Percentiles rank a stretch among this genome's conserved stretches.
These are phyloP conservation scores for Halcyon smyrnensis DNA, from an alignment of 2,797 vertebrate genomes.

Conservation along the genomic window DNA sequence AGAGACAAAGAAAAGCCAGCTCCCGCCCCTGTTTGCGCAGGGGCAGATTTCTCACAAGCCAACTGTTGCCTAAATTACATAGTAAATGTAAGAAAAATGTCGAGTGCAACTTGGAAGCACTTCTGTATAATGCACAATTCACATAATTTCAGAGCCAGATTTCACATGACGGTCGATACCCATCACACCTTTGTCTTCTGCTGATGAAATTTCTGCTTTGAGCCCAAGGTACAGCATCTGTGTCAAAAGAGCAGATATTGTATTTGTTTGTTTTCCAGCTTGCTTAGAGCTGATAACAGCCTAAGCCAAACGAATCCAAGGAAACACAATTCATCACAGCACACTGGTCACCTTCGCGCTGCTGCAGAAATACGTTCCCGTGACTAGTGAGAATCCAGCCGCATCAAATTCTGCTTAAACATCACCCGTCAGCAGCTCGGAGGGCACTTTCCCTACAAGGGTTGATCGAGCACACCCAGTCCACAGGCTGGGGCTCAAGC, in stretches of 20 bases:
- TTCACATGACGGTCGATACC: background rate
- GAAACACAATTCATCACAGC: background rate
- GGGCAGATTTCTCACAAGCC: background rate
- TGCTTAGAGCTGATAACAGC: constrained; percentile 13
- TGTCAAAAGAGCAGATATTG: background rate
- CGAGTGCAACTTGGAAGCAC: background rate
- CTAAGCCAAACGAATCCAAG: background rate
- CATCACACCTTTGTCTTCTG: background rate
- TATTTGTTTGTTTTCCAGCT: background rate
- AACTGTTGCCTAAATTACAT: background rate
- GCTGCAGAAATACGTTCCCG: background rate
- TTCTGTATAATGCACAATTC: background rate
- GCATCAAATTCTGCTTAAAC: constrained; percentile 15
- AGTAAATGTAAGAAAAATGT: background rate
- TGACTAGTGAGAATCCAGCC: background rate
- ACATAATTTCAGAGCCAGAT: background rate
- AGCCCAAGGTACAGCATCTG: background rate
- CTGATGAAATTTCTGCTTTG: background rate
- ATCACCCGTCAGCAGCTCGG: background rate
- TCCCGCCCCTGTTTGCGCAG: background rate
- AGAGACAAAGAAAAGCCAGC: background rate
- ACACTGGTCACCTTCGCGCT: background rate
- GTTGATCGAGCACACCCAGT: background rate
- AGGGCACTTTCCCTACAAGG: background rate
- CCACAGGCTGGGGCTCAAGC: background rate